A percentile compares a stretch with the other conserved stretches of the same genome.
phyloP scores from a whole-genome alignment of 2,797 vertebrate species.

The Brachyrhaphis roseni region DNA sequence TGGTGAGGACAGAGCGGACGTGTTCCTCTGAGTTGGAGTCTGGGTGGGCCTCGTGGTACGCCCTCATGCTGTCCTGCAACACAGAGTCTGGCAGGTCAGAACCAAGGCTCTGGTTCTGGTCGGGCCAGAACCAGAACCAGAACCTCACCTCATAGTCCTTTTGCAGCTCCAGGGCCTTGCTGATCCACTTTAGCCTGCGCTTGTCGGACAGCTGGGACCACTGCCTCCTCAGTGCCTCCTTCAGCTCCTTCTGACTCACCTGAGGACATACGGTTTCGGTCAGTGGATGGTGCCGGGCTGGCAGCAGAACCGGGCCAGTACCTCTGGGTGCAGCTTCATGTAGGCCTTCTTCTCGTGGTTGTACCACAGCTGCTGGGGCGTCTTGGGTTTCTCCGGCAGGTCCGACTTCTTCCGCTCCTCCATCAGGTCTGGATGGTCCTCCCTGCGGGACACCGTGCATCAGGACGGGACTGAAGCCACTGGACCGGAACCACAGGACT shows the following conservation, averaged over 20 bases:
- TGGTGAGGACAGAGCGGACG: slow-evolving; percentile 83
- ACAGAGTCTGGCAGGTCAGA: not conserved
- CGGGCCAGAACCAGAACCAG: not conserved
- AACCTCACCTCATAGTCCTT: slow-evolving; percentile 81
- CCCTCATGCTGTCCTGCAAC: slow-evolving; percentile 78
- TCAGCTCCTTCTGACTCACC: slow-evolving; percentile 86
- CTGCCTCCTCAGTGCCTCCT: slow-evolving; percentile 83
- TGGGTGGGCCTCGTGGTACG: slow-evolving; percentile 80
- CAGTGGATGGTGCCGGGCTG: not conserved
- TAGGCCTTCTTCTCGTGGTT: slow-evolving; percentile 86
- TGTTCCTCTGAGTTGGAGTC: slow-evolving; percentile 78
- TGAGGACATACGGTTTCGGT: slow-evolving; percentile 27
- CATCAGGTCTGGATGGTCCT: slow-evolving; percentile 83
- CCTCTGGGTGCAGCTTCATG: slow-evolving; percentile 84
- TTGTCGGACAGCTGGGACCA: slow-evolving; percentile 86
- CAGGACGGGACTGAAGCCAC: too few relatives aligned
- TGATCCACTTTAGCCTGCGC: slow-evolving; percentile 86
- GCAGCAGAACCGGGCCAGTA: not conserved
- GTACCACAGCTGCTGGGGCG: slow-evolving; percentile 87
- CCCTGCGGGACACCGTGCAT: slow-evolving; percentile 54
- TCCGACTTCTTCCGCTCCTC: slow-evolving; percentile 84
- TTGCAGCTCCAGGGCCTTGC: slow-evolving; percentile 86
- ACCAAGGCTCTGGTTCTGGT: too few relatives aligned
- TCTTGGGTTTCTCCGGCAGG: slow-evolving; percentile 85
- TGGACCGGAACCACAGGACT: too few relatives aligned